Evolutionary conservation across 2,797 vertebrate genomes (phyloP).

Genomic region (Tachyglossus aculeatus): DNA sequence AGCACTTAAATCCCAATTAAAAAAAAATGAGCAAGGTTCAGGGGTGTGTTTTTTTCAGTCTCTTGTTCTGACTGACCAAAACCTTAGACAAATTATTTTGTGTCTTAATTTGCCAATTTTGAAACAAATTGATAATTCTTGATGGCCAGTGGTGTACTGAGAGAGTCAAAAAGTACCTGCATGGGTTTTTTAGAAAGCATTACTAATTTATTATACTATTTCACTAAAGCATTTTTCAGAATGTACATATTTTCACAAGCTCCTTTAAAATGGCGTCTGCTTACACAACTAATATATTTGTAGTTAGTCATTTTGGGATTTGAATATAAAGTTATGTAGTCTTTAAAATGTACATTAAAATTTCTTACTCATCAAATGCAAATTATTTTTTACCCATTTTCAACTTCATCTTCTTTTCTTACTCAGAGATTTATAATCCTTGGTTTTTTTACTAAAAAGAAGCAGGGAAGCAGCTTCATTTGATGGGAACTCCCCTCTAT

Average conservation of each 20-base stretch:
- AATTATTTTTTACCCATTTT: conserved; percentile 7
- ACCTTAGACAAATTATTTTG: neutral
- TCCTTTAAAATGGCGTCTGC: neutral
- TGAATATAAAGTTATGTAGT: conserved; percentile 19
- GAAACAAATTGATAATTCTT: neutral
- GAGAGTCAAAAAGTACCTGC: too few relatives aligned
- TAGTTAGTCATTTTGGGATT: conserved; percentile 2
- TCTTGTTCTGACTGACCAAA: neutral
- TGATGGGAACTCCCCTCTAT: neutral
- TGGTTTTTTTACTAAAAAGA: conserved; percentile 4
- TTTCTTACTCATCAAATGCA: conserved; percentile 22
- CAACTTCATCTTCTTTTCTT: too few relatives aligned
- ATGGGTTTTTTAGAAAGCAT: too few relatives aligned
- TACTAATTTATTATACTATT: neutral
- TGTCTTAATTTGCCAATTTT: neutral
- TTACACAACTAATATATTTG: conserved; percentile 14
- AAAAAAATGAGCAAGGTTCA: neutral
- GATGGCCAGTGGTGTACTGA: neutral
- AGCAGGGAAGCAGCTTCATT: neutral
- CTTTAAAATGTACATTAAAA: neutral
- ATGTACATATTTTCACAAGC: neutral
- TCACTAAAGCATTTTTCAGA: conserved; percentile 21
- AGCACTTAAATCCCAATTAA: neutral
- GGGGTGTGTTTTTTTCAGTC: neutral
- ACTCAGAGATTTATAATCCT: neutral